Base-by-base conservation (phyloP, 2,888 invertebrate species). In the Lithophane socia region DNA sequence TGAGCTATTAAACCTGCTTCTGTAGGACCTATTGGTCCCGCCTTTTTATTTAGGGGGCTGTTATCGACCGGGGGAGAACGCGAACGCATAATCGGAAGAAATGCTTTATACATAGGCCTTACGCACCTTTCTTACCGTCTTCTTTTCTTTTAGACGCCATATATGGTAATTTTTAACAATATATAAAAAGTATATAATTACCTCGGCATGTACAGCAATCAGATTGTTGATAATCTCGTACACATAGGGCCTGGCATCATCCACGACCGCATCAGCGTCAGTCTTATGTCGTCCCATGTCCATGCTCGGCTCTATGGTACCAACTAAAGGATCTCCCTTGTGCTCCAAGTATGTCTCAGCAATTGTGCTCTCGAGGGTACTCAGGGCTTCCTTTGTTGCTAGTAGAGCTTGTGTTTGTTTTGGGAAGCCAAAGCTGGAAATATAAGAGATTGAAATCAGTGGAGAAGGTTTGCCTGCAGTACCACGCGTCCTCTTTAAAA, bases 301-400 rank as follows among this genome's bases (percentile, higher is more conserved):
- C 99, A 99, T 99, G 82, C 99, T 99, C 10, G 99, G 99, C 94
- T 99, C 99, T 84, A 99, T 99, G 10, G 98, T 98, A n/a, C 99
- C 99, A 44, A 99, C 99, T 18, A 99, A 97, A 0, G 99, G 99
- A 95, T 99, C 99, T 65, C 99, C 98, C 92, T 99, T 99, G 91
- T 98, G 98, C 93, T 99, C 99, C 70, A 98, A 96, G 92, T 98
- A 98, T 3, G 98, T 98, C 90, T 99, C 98, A 21, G 98, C 97
- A 77, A 99, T 97, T 10, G 97, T 97, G 5, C 95, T 95, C 88
- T 98, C 98, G 58, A 98, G 94, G 8, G 95, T 94, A 77, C 96
- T 97, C 9, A 98, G 95, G 9, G 98, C 97, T 9, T 97, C 97
- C 90, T 97, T 97, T 3, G 98, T 97, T 0, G 97, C 97, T 92